phyloP scores from a whole-genome alignment of 1,140 invertebrate species.

The Polypedilum pembai region DNA sequence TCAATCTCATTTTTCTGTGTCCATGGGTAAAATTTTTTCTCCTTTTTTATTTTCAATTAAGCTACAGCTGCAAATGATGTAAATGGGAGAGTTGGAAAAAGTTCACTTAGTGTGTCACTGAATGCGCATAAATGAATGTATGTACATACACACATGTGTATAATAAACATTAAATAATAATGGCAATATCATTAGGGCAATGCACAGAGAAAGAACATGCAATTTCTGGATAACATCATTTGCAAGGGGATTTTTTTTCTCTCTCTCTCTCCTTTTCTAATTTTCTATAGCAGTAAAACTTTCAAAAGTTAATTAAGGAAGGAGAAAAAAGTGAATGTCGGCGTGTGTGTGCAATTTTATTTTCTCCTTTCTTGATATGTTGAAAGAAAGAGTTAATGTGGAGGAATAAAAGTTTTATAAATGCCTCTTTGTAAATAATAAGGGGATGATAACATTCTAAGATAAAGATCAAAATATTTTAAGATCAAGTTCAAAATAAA shows the following conservation, averaged over 20 bases:
- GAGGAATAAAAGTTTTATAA: neutral
- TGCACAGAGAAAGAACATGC: neutral
- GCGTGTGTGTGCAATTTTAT: no score
- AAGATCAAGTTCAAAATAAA: no score
- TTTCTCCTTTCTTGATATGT: no score
- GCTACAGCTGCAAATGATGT: conserved; percentile 10
- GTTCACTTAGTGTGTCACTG: neutral
- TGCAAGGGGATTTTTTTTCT: neutral
- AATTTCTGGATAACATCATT: conserved; percentile 9
- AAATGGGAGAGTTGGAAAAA: neutral
- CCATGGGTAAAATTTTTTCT: neutral
- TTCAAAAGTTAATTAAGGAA: conserved; percentile 19
- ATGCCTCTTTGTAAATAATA: no score
- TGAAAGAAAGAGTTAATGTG: neutral
- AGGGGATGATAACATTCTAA: no score
- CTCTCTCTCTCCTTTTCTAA: neutral
- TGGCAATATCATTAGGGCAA: neutral
- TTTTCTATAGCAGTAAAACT: conserved; percentile 9
- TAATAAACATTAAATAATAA: no score
- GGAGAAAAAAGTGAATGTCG: neutral
- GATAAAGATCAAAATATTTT: no score
- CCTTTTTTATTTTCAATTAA: conserved; percentile 1
- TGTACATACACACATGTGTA: no score
- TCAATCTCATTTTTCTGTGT: no score
- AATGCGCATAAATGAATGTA: neutral